Conservation (phyloP, 1,140 invertebrate species). For the Elysia chlorotica region DNA sequence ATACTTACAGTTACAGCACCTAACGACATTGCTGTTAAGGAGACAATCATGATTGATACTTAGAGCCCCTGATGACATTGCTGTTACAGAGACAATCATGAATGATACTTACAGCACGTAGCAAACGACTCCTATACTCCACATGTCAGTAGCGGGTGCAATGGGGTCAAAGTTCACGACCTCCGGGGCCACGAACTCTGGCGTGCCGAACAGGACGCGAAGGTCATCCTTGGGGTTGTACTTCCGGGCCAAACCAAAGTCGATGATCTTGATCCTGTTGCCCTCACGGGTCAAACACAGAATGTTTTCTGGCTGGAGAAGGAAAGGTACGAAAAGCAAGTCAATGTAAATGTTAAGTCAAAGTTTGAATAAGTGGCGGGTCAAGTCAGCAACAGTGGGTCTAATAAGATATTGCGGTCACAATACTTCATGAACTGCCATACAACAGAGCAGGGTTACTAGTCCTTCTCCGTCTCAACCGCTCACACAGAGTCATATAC, state of each 20-base stretch:
- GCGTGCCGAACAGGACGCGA: slow-evolving; percentile 78
- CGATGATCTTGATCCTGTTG: slow-evolving; percentile 96
- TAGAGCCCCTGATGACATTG: too few relatives aligned
- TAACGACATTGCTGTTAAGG: too few relatives aligned
- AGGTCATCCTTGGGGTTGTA: slow-evolving; percentile 74
- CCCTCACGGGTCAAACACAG: slow-evolving; percentile 91
- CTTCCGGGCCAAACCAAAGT: slow-evolving; percentile 78
- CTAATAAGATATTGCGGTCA: not conserved
- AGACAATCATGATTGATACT: too few relatives aligned
- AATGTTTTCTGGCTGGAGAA: slow-evolving; percentile 90
- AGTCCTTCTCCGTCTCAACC: not conserved
- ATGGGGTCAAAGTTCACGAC: slow-evolving; percentile 91
- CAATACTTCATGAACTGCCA: not conserved
- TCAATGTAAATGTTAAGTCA: not conserved
- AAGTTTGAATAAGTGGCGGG: not conserved
- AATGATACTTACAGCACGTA: slow-evolving; percentile 90
- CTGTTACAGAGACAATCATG: too few relatives aligned
- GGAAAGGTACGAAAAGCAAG: not conserved
- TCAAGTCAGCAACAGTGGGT: not conserved
- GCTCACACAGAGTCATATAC: not conserved
- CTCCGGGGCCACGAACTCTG: slow-evolving; percentile 94
- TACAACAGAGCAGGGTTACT: not conserved
- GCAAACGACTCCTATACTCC: slow-evolving; percentile 78
- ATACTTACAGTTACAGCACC: too few relatives aligned
- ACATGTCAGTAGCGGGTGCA: slow-evolving; percentile 84